Evolutionary conservation across 2,888 invertebrate genomes (phyloP), one percentile per base, ranked within the genome.

Genomic region (Euphydryas editha): DNA sequence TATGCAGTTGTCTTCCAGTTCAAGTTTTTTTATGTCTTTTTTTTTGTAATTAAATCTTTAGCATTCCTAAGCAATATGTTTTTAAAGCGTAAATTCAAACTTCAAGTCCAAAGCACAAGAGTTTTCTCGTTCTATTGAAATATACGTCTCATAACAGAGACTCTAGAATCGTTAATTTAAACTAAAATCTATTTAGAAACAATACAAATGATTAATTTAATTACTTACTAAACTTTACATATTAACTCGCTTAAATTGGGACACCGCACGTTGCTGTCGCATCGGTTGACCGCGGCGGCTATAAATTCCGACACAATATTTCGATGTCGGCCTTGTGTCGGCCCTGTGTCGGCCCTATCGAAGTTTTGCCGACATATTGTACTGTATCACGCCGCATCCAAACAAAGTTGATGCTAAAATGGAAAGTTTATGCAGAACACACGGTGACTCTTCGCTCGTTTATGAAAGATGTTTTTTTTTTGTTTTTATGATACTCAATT

Each of bases 261-360:
- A 58, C 80, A 72, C 56, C 46, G 65, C 78, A 73, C 18, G 44
- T 20, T 56, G 47, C 70, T 71, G 73, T 81, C 80, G 78, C 81
- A 70, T 76, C 70, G 78, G 73, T 76, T 80, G 81, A 84, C 84
- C 84, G 81, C 84, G 81, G 74, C 71, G 74, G 76, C 84, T 75
- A 86, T 88, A 87, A 86, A 88, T 88, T 84, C 76, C 77, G 80
- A 81, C 82, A 85, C 85, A 86, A 87, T 87, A 88, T 88, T 88
- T 86, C 79, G 84, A 75, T 76, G 80, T 78, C 78, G 78, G 63
- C 70, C 74, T 70, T 70, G 75, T 75, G 80, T 78, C 78, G 78
- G 63, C 70, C 74, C 69, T 70, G 75, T 75, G 79, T 77, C 77
- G 78, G 64, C 65, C 73, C 72, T 71, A 72, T 74, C 75, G 74